These are phyloP conservation scores for Blastobasis adustella DNA, from an alignment of 2,888 invertebrate species.

Conservation along the genomic window DNA sequence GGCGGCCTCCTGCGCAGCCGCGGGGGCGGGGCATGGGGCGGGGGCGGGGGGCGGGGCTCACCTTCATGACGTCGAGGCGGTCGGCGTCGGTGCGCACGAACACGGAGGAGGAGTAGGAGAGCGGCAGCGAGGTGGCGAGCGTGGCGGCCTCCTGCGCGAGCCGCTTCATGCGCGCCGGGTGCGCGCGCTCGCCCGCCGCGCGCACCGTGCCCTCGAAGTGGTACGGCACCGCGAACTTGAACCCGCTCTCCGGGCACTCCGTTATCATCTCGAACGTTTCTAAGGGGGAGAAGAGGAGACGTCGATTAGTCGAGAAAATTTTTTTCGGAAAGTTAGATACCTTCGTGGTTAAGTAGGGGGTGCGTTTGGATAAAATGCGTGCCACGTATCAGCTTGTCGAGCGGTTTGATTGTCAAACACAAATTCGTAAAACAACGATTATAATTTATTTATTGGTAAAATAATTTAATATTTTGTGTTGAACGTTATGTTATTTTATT, in stretches of 20 bases:
- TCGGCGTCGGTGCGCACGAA: slow-evolving; percentile 97
- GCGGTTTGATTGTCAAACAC: no score
- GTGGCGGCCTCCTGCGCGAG: slow-evolving; percentile 97
- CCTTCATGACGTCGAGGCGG: slow-evolving; percentile 85
- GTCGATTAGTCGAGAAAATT: no score
- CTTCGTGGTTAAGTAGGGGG: no score
- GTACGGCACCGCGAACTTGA: slow-evolving; percentile 90
- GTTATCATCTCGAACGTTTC: slow-evolving; percentile 95
- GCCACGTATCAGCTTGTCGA: no score
- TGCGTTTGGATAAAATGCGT: no score
- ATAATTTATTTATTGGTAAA: no score
- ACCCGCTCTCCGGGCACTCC: slow-evolving; percentile 83
- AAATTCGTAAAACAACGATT: no score
- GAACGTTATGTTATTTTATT: no score
- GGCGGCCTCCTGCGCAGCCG: slow-evolving; percentile 96
- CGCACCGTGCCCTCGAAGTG: slow-evolving; percentile 92
- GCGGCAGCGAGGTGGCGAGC: slow-evolving; percentile 91
- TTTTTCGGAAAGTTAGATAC: no score
- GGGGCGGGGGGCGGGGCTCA: slow-evolving; percentile 54
- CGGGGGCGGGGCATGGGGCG: slow-evolving; percentile 90
- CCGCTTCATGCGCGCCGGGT: slow-evolving; percentile 91
- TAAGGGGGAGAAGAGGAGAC: slow-evolving; percentile 34
- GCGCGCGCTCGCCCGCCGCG: slow-evolving; percentile 89
- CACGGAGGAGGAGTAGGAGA: slow-evolving; percentile 94
- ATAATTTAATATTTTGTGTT: no score